Evolutionary conservation across 2,888 invertebrate species (phyloP), one percentile per base, ranked within the genome.

Genomic region (Mythimna pallens): DNA sequence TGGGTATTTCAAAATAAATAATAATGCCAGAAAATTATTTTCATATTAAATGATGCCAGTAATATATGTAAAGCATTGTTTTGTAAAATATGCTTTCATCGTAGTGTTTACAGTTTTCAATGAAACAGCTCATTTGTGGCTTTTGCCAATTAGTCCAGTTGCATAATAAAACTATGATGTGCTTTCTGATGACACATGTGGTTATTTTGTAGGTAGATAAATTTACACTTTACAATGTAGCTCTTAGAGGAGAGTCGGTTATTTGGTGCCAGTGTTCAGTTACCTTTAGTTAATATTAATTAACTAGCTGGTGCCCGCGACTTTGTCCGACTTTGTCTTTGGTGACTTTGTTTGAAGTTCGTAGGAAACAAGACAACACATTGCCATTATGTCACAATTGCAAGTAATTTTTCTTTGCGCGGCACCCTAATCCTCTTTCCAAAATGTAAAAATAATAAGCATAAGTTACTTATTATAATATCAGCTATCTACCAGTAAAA

Each of bases 21-120:
- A 64, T 57, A 65, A 34, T 12, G 10, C 34, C 55, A 20, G 43
- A 59, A 54, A 57, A 47, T 52, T 71, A 71, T 50, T 50, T 43
- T 6, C 22, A 62, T 65, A 36, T 43, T 52, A 25, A n/a, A 36
- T 36, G 12, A 59, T 30, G 17, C 22, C 25, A 34, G 34, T 80
- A 50, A 73, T 64, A 58, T 50, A 72, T 79, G n/a, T 71, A 59
- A 72, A 64, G 72, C 54, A 79, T 25, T 34, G 54, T 14, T 30
- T 20, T 78, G 78, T 76, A 65, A 71, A 57, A 80, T 30, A 65
- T 74, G 65, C 20, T 65, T 6, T 20, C 43, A 54, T 17, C 57
- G 30, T 30, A 1, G 12, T 74, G 62, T 74, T 80, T 58, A 66
- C 80, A 66, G 80, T 74, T 65, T 76, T 80, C 66, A 77, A 66